Evolutionary conservation across 2,888 invertebrate genomes (phyloP), one percentile per base, ranked within the genome.

Genomic region (Iphiclides podalirius): DNA sequence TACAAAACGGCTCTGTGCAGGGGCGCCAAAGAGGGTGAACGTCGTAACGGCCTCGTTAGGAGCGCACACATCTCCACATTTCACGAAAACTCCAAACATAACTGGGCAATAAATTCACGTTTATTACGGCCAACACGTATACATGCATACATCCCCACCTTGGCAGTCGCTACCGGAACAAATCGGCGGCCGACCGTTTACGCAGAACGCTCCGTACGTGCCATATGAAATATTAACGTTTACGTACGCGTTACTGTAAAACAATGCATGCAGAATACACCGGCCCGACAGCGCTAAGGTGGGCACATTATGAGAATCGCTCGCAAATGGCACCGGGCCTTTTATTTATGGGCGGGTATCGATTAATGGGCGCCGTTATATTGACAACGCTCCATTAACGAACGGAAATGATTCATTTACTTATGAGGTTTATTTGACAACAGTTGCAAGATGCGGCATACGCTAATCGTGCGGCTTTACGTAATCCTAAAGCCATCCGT

Each of bases 31-130:
- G 68, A 59, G 64, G 66, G 67, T 70, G 70, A 70, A 68, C 72
- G 70, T 60, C n/a, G n/a, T 79, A 79, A 79, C 78, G 77, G 77
- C 71, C 63, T 67, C 57, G 62, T 61, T 63, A 61, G 66, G 59
- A 61, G 62, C 67, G 59, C 75, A 73, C 79, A 75, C 76, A 81
- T 81, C 78, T 80, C 77, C 77, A 74, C 82, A 75, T 81, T 80
- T 84, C 79, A 79, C 78, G 81, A 78, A 80, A 82, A 84, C 83
- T 82, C 85, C 78, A 81, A 80, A 86, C 80, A 75, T 83, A 85
- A 84, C 80, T 59, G 78, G 67, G 71, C 70, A 78, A 85, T 87
- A 87, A 85, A 86, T 86, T 85, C 72, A 82, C 76, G 77, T 87
- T 87, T 87, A 86, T 86, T 80, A 76, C 85, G 75, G 61, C 73